Conservation (phyloP, 2,888 invertebrate species). For the Tachina grossa region DNA sequence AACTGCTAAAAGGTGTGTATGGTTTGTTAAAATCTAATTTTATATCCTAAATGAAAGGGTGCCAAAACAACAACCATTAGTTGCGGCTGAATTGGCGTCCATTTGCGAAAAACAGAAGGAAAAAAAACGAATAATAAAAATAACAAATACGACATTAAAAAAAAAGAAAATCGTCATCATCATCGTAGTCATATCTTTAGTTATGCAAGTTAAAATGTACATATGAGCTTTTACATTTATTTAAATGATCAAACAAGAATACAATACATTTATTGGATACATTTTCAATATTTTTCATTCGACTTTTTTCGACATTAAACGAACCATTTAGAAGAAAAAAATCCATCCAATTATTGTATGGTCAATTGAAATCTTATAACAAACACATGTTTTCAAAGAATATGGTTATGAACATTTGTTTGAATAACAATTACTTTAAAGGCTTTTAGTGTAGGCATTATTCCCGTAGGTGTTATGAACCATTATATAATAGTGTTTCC, state of each 20-base stretch:
- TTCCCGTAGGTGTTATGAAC: constrained; percentile 3
- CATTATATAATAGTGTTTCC: background rate
- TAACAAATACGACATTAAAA: constrained; percentile 9
- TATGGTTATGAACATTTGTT: constrained; percentile 4
- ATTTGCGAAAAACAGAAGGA: constrained; percentile 64
- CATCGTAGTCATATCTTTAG: constrained; percentile 36
- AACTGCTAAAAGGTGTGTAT: constrained; percentile 68
- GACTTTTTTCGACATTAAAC: constrained; percentile 28
- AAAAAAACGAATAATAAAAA: constrained; percentile 20
- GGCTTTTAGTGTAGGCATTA: background rate
- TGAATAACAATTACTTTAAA: constrained; percentile 34
- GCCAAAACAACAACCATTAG: constrained; percentile 76
- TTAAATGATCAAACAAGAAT: constrained; percentile 50
- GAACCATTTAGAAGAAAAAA: constrained; percentile 39
- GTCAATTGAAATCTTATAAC: constrained; percentile 61
- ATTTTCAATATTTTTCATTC: constrained; percentile 45
- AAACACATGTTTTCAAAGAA: constrained; percentile 15
- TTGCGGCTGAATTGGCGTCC: constrained; percentile 80
- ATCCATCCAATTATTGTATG: constrained; percentile 68
- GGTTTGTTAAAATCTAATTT: constrained; percentile 68
- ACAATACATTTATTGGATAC: constrained; percentile 46
- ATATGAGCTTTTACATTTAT: constrained; percentile 46
- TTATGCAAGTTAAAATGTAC: constrained; percentile 23
- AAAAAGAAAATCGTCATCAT: constrained; percentile 46
- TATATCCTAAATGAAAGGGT: constrained; percentile 64